Evolutionary conservation across 2,888 invertebrate species (phyloP).

Genomic region (Neoascia interrupta): DNA sequence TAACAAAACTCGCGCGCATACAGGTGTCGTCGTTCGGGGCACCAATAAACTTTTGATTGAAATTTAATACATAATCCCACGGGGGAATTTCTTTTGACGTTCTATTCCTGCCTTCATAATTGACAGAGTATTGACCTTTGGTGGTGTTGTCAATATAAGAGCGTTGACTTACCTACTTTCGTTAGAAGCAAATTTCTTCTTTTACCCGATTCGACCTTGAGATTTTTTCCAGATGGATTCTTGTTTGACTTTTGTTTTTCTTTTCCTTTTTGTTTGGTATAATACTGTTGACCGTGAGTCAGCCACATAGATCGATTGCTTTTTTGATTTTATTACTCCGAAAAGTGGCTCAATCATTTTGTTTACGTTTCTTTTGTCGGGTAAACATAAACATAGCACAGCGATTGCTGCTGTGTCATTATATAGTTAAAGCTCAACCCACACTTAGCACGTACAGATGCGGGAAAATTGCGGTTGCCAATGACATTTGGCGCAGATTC

Average conservation of each 20-base stretch:
- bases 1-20: slow-evolving; percentile 1
- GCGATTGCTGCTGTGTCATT: background rate
- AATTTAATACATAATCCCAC: slow-evolving; percentile 6
- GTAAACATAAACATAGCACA: too few species aligned
- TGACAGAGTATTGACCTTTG: slow-evolving; percentile 29
- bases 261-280: background rate
- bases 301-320: background rate
- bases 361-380: slow-evolving; percentile 8
- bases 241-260: background rate
- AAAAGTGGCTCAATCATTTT: slow-evolving; percentile 15
- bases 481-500: background rate
- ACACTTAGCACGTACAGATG: slow-evolving; percentile 7
- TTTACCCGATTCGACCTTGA: too few species aligned
- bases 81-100: too few species aligned
- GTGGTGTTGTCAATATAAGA: background rate
- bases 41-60: slow-evolving; percentile 19
- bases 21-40: slow-evolving; percentile 21
- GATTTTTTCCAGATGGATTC: too few species aligned
- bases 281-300: slow-evolving; percentile 9
- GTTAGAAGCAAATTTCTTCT: too few species aligned
- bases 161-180: slow-evolving; percentile 9
- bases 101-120: background rate
- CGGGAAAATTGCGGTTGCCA: background rate
- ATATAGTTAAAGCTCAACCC: too few species aligned
- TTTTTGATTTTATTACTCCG: background rate